A percentile compares a stretch with the other conserved stretches of the same genome.
phyloP scores from a whole-genome alignment of 2,888 invertebrate genomes.

The Ptycholaimellus sp. region DNA sequence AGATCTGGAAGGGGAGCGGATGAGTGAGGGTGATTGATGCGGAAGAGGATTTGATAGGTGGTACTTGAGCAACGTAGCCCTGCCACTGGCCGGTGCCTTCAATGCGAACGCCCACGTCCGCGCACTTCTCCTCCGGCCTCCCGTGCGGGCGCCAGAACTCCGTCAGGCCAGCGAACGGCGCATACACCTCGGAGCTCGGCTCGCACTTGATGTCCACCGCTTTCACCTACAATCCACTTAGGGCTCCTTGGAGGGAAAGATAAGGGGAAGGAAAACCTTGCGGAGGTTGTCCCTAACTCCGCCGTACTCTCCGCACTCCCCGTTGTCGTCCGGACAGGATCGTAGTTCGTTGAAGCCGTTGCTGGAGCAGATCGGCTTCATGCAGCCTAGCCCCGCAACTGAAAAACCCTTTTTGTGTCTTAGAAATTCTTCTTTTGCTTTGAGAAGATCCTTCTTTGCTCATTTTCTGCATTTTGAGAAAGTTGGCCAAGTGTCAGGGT shows the following conservation, averaged over 20 bases:
- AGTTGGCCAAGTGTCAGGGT: too few species aligned
- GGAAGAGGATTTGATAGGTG: too few species aligned
- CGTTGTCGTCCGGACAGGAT: conserved; percentile 15
- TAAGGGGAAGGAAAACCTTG: conserved; percentile 2
- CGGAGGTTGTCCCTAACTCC: conserved; percentile 8
- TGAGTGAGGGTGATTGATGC: too few species aligned
- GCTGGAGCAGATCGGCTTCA: conserved; percentile 14
- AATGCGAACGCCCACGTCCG: conserved; percentile 20
- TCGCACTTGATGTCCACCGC: conserved; percentile 13
- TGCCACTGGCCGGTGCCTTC: conserved; percentile 24
- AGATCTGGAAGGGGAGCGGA: too few species aligned
- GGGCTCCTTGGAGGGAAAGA: conserved; percentile 7
- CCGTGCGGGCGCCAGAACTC: conserved; percentile 10
- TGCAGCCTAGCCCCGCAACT: conserved; percentile 14
- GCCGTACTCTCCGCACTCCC: conserved; percentile 16
- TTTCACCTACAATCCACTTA: conserved; percentile 7
- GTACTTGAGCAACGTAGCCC: too few species aligned
- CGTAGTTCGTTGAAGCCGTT: conserved; percentile 14
- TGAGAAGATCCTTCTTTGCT: too few species aligned
- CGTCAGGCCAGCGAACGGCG: conserved; percentile 20
- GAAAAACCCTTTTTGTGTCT: conserved; percentile 5
- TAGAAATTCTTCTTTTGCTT: too few species aligned
- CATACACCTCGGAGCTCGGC: conserved; percentile 10
- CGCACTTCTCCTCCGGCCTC: conserved; percentile 14
- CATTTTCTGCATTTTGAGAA: too few species aligned